Evolutionary conservation across 2,113 vertebrate species (phyloP), one percentile per base, ranked within the genome.

Genomic region (Engystomops pustulosus): DNA sequence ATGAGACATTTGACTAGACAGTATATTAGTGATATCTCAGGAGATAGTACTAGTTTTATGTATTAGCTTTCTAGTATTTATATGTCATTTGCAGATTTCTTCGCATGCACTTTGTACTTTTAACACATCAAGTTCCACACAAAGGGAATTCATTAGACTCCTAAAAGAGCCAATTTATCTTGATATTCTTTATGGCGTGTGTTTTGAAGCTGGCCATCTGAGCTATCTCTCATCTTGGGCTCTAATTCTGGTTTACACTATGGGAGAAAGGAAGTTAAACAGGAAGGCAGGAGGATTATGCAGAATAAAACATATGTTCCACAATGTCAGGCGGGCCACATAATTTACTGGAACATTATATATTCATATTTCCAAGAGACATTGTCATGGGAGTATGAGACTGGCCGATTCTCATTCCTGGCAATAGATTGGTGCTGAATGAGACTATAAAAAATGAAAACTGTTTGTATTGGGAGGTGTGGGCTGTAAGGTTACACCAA

Each of bases 241-340:
- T 69, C 60, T 70, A 32, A 44, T 62, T 78, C 62, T 78, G 34
- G 58, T 77, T 84, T 78, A 84, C 74, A 84, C 82, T 69, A 62
- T 23, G 74, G 62, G 74, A 69, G 25, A 55, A 69, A 78, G 82
- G 74, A 84, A 84, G 82, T 78, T 84, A 78, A 77, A 77, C 82
- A 84, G 82, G 82, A 84, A 84, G 23, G 74, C 62, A 58, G 45
- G 23, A 78, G 74, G 82, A 84, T 84, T 84, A 78, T 41, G 74
- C 62, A 53, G 82, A 77, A 84, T 84, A 84, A 84, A 84, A 84
- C 82, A 84, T 78, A 84, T 84, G 82, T 84, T 84, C 41, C 62
- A 69, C 82, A 51, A 78, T 67, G 74, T 84, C 81, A 84, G 15
- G 45, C 72, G 30, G 81, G 47, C 62, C 82, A 78, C 82, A 55